Conservation (phyloP, 2,113 vertebrate species). For the Embiotoca jacksoni region DNA sequence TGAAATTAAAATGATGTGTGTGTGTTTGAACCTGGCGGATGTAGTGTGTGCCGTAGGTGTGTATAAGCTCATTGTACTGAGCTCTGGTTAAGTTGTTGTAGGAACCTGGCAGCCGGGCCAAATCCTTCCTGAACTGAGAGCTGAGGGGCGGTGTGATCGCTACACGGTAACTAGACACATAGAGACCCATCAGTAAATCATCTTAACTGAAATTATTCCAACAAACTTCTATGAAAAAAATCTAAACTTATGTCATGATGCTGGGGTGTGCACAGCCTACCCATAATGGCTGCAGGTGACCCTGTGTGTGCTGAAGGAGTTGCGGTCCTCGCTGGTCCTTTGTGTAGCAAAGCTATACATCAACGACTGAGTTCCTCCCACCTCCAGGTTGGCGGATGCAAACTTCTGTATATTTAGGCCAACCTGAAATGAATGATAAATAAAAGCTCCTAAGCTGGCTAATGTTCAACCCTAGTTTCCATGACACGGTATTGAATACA, state of each 20-base stretch:
- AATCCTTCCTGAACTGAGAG: conserved; percentile 29
- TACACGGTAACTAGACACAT: conserved; percentile 53
- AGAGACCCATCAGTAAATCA: background rate
- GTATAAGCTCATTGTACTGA: conserved; percentile 54
- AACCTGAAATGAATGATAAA: conserved; percentile 15
- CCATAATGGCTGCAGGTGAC: conserved; percentile 34
- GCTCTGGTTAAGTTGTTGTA: conserved; percentile 16
- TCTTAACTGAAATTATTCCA: no score
- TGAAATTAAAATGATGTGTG: background rate
- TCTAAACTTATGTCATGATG: fast-evolving
- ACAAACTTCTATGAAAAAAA: background rate
- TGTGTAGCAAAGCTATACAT: conserved; percentile 18
- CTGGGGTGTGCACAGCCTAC: background rate
- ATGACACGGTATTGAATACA: no score
- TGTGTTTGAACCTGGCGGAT: conserved; percentile 57
- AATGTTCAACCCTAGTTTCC: no score
- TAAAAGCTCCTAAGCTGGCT: background rate
- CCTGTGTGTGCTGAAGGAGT: conserved; percentile 20
- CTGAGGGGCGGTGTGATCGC: conserved; percentile 30
- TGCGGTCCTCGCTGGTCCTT: conserved; percentile 20
- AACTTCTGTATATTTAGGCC: background rate
- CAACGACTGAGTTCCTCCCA: conserved; percentile 30
- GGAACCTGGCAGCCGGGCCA: conserved; percentile 43
- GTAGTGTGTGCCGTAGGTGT: conserved; percentile 75
- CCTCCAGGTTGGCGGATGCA: background rate